These are phyloP conservation scores for Lethocerus indicus DNA, from an alignment of 1,140 invertebrate genomes.

Conservation along the genomic window DNA sequence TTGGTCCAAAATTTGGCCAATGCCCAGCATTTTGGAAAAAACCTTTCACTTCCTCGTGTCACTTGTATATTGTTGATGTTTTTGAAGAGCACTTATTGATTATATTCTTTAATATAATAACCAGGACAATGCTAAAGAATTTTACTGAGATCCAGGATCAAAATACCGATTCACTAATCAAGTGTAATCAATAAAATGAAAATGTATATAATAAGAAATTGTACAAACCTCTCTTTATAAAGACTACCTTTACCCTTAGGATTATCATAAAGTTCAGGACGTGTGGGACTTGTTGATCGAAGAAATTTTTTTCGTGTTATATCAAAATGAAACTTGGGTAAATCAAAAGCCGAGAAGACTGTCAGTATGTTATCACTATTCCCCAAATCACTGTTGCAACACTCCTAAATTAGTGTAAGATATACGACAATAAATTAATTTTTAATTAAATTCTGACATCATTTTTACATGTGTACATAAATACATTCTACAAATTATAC, in stretches of 20 bases:
- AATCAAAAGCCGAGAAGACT: conserved; percentile 63
- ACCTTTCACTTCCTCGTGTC: too few relatives aligned
- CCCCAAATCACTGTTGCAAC: conserved; percentile 47
- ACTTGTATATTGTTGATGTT: too few relatives aligned
- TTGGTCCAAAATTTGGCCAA: too few relatives aligned
- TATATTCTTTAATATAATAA: too few relatives aligned
- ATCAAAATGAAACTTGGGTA: conserved; percentile 64
- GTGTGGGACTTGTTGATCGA: conserved; percentile 26
- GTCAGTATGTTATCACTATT: conserved; percentile 60
- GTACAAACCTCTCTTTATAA: conserved; percentile 47
- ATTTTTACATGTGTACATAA: conserved; percentile 7
- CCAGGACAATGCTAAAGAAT: too few relatives aligned
- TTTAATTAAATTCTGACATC: conserved; percentile 4
- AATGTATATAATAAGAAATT: conserved; percentile 10
- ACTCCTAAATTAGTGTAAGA: conserved; percentile 29
- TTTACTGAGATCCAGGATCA: too few relatives aligned
- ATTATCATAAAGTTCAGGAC: conserved; percentile 41
- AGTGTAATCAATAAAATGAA: conserved; percentile 7
- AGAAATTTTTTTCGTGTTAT: conserved; percentile 63
- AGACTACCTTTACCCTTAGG: conserved; percentile 51
- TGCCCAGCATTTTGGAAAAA: too few relatives aligned
- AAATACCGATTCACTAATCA: too few relatives aligned
- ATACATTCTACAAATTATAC: too few relatives aligned
- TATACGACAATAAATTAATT: background rate
- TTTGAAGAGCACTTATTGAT: too few relatives aligned